Evolutionary conservation across 2,113 vertebrate genomes (phyloP).

Genomic region (Chaenogobius annularis): DNA sequence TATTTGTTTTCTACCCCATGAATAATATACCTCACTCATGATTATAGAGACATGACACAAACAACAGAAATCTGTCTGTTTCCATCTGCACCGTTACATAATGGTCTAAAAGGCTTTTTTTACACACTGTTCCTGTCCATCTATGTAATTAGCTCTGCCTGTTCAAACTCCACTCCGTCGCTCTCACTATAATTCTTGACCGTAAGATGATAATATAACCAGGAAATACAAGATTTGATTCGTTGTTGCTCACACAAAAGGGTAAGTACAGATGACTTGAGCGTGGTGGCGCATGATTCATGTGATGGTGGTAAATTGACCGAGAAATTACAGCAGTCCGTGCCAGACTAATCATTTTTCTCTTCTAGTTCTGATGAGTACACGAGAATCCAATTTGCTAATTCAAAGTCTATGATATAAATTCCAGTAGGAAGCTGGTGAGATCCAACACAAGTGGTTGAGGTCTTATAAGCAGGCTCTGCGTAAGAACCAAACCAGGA

Average conservation of each 20-base stretch:
- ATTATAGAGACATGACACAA: neutral
- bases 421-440: neutral
- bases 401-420: neutral
- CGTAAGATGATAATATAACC: neutral
- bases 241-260: slow-evolving; percentile 1
- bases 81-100: neutral
- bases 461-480: too few relatives aligned
- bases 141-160: neutral
- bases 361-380: neutral
- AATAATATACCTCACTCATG: neutral
- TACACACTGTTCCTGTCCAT: neutral
- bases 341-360: neutral
- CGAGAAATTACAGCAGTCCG: neutral
- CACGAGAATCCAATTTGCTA: neutral
- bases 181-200: neutral
- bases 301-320: neutral
- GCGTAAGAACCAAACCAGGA: too few relatives aligned
- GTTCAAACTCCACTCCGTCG: neutral
- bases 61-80: neutral
- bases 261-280: neutral
- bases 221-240: neutral
- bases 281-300: neutral
- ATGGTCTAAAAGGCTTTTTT: neutral
- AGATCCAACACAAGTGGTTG: neutral
- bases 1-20: neutral